A percentile compares a stretch with the other conserved stretches of the same genome.
These are phyloP conservation scores for Sebastes trivittatus DNA, from an alignment of 2,797 vertebrate species.

Conservation along the genomic window DNA sequence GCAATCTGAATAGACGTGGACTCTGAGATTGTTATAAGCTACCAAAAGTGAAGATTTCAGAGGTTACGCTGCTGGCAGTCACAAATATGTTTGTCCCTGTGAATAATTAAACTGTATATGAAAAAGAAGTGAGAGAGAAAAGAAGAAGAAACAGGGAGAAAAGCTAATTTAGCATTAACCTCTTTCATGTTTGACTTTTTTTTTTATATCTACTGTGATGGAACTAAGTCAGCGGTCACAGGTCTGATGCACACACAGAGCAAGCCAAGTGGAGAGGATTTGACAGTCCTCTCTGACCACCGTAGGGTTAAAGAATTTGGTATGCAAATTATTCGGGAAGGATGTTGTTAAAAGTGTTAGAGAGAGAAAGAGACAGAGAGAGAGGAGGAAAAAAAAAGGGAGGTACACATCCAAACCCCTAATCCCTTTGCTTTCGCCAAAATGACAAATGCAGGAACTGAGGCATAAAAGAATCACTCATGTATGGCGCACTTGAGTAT, in stretches of 20 bases:
- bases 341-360: conserved; percentile 78
- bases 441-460: conserved; percentile 85
- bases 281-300: conserved; percentile 74
- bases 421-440: conserved; percentile 84
- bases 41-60: neutral
- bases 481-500: conserved; percentile 93
- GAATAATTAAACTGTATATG: neutral
- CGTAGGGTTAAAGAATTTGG: conserved; percentile 81
- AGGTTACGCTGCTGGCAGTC: neutral
- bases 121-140: conserved; percentile 1
- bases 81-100: neutral
- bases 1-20: neutral
- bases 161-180: conserved; percentile 34
- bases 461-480: conserved; percentile 96
- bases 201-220: conserved; percentile 59
- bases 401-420: conserved; percentile 80
- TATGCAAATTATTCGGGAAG: conserved; percentile 80
- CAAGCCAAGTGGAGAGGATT: conserved; percentile 66
- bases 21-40: neutral
- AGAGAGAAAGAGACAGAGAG: conserved; percentile 46
- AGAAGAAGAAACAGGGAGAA: conserved; percentile 21
- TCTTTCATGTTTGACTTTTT: conserved; percentile 49
- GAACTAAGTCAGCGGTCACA: conserved; percentile 75
- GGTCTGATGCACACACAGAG: conserved; percentile 71
- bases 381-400: conserved; percentile 39